Conservation (phyloP, 2,797 vertebrate species). For the Halcyon leucocephala region DNA sequence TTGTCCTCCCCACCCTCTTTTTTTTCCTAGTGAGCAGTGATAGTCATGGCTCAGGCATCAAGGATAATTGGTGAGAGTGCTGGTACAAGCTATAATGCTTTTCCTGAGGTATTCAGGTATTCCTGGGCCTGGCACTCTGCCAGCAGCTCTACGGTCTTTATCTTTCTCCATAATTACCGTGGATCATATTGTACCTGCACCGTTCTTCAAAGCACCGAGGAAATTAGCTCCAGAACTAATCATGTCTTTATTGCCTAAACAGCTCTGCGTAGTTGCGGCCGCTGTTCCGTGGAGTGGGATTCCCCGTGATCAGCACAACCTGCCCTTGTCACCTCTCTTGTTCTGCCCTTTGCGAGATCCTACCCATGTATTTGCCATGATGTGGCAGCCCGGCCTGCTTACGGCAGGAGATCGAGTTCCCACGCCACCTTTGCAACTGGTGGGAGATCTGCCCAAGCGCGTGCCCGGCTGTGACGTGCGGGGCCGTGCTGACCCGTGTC, state of each 20-base stretch:
- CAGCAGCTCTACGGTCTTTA: slow-evolving; percentile 10
- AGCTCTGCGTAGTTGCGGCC: accelerated
- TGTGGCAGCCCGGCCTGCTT: background rate
- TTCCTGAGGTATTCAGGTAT: background rate
- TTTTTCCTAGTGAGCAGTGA: background rate
- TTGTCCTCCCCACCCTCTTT: background rate
- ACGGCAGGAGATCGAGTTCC: accelerated
- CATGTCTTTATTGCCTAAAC: slow-evolving; percentile 18
- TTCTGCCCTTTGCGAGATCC: background rate
- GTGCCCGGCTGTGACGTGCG: background rate
- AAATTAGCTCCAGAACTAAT: slow-evolving; percentile 54
- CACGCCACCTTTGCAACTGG: background rate
- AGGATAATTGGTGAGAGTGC: background rate
- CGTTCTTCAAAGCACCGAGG: slow-evolving; percentile 44
- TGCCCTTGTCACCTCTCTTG: background rate
- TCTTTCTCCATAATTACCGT: slow-evolving; percentile 21
- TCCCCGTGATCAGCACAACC: background rate
- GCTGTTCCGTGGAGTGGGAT: background rate
- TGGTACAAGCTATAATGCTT: background rate
- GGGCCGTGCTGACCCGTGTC: background rate
- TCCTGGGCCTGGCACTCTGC: background rate
- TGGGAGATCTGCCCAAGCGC: background rate
- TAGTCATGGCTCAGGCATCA: background rate
- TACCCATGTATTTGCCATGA: background rate
- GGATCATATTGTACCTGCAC: slow-evolving; percentile 48